These are phyloP conservation scores for Hydractinia symbiolongicarpus DNA, from an alignment of 30 jellyfish, hydroid and myxozoan species.

Conservation along the genomic window DNA sequence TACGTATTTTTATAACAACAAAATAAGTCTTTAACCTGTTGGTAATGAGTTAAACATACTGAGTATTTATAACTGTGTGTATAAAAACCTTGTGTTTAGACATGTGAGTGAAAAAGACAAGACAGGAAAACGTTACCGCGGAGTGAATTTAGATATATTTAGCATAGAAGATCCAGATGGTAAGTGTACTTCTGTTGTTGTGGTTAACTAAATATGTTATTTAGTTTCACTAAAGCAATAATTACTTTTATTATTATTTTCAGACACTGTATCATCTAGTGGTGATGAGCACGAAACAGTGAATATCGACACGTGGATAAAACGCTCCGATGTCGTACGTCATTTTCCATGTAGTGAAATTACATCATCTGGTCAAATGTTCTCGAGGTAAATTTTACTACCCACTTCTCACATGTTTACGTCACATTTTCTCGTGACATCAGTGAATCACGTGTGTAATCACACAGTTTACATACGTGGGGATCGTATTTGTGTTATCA, in stretches of 20 bases:
- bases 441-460: no score
- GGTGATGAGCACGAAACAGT: slow-evolving; percentile 96
- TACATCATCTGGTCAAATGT: slow-evolving; percentile 91
- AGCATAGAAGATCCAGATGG: slow-evolving; percentile 96
- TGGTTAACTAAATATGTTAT: neutral
- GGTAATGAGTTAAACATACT: no score
- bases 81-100: slow-evolving; percentile 16
- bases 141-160: slow-evolving; percentile 82
- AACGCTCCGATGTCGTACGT: slow-evolving; percentile 79
- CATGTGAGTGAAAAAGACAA: slow-evolving; percentile 87
- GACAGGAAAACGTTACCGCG: slow-evolving; percentile 76
- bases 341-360: slow-evolving; percentile 96
- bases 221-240: neutral
- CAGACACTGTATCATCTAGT: slow-evolving; percentile 84
- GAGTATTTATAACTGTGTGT: no score
- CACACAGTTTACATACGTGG: no score
- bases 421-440: no score
- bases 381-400: slow-evolving; percentile 62
- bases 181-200: neutral
- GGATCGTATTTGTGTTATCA: no score
- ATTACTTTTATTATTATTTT: neutral
- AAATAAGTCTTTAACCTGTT: no score
- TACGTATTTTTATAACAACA: no score
- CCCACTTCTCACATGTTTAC: neutral
- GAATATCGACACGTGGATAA: slow-evolving; percentile 90